phyloP scores from a whole-genome alignment of 2,113 vertebrate species.

The Lamprologus lemairii region DNA sequence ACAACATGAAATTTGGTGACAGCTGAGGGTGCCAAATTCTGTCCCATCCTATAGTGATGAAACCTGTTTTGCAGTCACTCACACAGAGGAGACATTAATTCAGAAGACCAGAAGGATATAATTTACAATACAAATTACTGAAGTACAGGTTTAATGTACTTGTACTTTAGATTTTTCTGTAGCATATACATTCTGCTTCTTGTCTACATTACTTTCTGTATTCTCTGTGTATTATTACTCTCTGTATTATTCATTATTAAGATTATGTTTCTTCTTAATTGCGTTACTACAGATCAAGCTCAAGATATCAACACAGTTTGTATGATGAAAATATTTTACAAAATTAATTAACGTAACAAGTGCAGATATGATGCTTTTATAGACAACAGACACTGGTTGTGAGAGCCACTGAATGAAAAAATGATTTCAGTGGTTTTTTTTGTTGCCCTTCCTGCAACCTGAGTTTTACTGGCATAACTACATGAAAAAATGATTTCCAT shows the following conservation, averaged over 20 bases:
- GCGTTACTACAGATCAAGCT: fast-evolving
- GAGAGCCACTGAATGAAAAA: neutral
- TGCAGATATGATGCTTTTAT: neutral
- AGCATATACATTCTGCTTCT: neutral
- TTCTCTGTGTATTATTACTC: neutral
- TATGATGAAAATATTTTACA: no score
- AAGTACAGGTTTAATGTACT: neutral
- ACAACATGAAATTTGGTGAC: no score
- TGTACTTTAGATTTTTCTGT: neutral
- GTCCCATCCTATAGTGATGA: neutral
- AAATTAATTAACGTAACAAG: fast-evolving
- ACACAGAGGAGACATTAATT: neutral
- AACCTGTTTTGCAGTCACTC: neutral
- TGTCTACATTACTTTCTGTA: neutral
- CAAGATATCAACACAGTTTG: neutral
- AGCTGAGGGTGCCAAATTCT: neutral
- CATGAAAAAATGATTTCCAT: neutral
- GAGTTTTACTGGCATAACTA: neutral
- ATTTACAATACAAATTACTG: fast-evolving
- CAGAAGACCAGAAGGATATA: neutral
- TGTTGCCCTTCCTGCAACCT: fast-evolving
- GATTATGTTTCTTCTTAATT: neutral
- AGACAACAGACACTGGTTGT: neutral
- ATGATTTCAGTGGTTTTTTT: fast-evolving
- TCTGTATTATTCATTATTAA: neutral